Percentiles rank a stretch among this genome's conserved stretches.
These are phyloP conservation scores for Agapetus fuscipes DNA, from an alignment of 2,888 invertebrate genomes.

Conservation along the genomic window DNA sequence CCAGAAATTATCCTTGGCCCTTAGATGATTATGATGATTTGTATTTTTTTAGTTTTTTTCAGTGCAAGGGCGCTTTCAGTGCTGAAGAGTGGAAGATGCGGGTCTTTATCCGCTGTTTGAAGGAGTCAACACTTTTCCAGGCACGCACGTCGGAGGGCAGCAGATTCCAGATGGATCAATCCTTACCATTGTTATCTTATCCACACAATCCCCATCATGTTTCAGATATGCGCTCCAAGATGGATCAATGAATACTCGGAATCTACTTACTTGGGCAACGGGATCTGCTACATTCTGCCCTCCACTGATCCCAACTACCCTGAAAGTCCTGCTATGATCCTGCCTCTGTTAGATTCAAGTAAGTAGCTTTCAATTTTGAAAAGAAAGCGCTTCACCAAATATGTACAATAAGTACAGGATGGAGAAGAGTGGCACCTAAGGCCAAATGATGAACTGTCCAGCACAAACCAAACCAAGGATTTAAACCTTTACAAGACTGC, in stretches of 20 bases:
- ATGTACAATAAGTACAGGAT: too few species aligned
- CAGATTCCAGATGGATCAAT: too few species aligned
- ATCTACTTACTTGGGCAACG: conserved; percentile 31
- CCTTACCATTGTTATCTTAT: too few species aligned
- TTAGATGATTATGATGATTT: too few species aligned
- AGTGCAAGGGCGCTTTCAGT: not conserved
- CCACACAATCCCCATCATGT: too few species aligned
- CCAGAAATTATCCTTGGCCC: too few species aligned
- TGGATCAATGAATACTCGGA: conserved; percentile 28
- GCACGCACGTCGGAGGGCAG: too few species aligned
- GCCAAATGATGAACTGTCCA: too few species aligned
- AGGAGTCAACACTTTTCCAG: not conserved
- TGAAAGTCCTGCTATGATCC: conserved; percentile 19
- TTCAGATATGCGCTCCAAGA: conserved; percentile 33
- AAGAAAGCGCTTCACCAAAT: not conserved
- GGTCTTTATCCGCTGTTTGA: not conserved
- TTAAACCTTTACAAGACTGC: too few species aligned
- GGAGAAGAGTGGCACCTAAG: too few species aligned
- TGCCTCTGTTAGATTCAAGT: conserved; percentile 16
- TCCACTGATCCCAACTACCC: conserved; percentile 20
- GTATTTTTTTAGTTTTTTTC: not conserved
- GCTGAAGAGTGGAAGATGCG: too few species aligned
- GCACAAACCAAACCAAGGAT: too few species aligned
- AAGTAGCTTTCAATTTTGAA: not conserved
- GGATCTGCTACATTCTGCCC: conserved; percentile 29